These are phyloP conservation scores for Colinus virginianus DNA, from an alignment of 2,113 vertebrate genomes.

Conservation along the genomic window DNA sequence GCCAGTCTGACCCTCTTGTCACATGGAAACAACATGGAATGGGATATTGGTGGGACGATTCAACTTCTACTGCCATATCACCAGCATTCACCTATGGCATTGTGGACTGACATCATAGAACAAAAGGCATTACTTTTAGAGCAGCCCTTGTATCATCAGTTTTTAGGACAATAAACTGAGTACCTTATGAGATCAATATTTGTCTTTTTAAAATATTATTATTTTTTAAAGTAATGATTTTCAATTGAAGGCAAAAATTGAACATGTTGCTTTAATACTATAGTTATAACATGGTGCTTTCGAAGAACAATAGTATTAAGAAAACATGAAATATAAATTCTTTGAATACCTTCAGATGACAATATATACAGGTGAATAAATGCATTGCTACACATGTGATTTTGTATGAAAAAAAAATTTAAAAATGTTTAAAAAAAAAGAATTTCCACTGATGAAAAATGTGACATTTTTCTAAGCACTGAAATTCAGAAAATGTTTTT, in stretches of 20 bases:
- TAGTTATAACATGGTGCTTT: not conserved
- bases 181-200: not conserved
- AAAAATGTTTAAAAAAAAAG: not conserved
- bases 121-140: too few relatives aligned
- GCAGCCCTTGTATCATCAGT: not conserved
- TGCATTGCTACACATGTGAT: not conserved
- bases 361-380: not conserved
- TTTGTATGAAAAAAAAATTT: not conserved
- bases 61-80: too few relatives aligned
- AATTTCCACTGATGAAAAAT: not conserved
- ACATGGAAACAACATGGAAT: too few relatives aligned
- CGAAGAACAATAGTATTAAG: not conserved
- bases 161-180: not conserved
- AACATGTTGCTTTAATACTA: not conserved
- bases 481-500: not conserved
- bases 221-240: not conserved
- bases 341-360: not conserved
- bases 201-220: not conserved
- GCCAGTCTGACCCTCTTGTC: too few relatives aligned
- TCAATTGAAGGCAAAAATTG: slow-evolving; percentile 15
- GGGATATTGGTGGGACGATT: too few relatives aligned
- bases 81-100: too few relatives aligned
- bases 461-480: not conserved
- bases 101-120: too few relatives aligned
- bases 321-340: not conserved